A percentile compares a stretch with the other conserved stretches of the same genome.
Evolutionary conservation across 2,113 vertebrate species (phyloP).

Genomic region (Pithys albifrons): DNA sequence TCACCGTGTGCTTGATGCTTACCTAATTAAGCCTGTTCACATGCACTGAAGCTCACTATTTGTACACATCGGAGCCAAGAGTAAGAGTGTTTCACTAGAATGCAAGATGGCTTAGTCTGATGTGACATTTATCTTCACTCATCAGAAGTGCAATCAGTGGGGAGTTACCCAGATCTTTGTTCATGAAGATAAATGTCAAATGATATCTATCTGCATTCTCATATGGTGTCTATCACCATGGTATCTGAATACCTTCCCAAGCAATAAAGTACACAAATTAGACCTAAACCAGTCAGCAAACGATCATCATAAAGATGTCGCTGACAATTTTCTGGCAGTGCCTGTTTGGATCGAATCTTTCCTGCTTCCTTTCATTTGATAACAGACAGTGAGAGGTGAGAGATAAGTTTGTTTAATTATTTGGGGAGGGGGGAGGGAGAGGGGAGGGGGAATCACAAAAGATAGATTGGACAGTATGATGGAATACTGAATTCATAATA

Average conservation of each 20-base stretch:
- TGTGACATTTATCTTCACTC: slow-evolving; percentile 56
- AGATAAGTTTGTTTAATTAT: slow-evolving; percentile 22
- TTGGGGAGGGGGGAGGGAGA: neutral
- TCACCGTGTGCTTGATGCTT: neutral
- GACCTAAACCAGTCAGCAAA: slow-evolving; percentile 13
- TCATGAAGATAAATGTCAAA: slow-evolving; percentile 62
- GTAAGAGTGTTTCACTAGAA: slow-evolving; percentile 12
- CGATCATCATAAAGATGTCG: neutral
- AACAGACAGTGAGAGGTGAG: neutral
- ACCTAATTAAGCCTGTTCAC: slow-evolving; percentile 6
- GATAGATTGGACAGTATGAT: neutral
- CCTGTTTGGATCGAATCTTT: neutral
- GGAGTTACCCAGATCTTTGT: slow-evolving; percentile 52
- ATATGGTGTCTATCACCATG: slow-evolving; percentile 21
- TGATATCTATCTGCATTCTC: slow-evolving; percentile 52
- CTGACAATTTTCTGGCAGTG: slow-evolving; percentile 40
- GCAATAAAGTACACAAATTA: slow-evolving; percentile 28
- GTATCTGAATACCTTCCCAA: slow-evolving; percentile 27
- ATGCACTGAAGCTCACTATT: slow-evolving; percentile 2
- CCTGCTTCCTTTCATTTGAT: slow-evolving; percentile 4
- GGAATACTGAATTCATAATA: slow-evolving; percentile 25
- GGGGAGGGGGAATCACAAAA: neutral
- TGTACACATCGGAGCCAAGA: neutral
- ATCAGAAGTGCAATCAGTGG: slow-evolving; percentile 41
- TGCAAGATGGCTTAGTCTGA: slow-evolving; percentile 17